These are phyloP conservation scores for Marronus borbonicus DNA, from an alignment of 2,888 invertebrate genomes.

Conservation along the genomic window DNA sequence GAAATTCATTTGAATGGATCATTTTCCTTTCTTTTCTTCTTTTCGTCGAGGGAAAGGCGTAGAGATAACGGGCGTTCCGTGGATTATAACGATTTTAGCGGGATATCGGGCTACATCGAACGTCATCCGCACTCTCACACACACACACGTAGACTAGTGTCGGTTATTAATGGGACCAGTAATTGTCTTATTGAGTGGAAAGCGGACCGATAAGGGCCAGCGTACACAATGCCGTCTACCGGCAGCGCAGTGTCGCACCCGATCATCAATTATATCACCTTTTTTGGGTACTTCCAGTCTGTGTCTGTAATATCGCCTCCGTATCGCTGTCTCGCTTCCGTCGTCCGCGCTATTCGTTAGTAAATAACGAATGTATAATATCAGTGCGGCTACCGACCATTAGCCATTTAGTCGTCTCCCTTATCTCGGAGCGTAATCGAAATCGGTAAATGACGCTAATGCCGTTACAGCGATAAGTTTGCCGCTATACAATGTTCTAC, in stretches of 20 bases:
- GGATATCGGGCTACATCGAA: conserved; percentile 24
- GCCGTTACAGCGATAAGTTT: conserved; percentile 33
- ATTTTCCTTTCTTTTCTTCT: conserved; percentile 37
- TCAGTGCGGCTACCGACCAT: conserved; percentile 15
- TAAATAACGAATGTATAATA: conserved; percentile 33
- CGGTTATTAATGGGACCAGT: conserved; percentile 57
- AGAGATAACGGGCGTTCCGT: conserved; percentile 5
- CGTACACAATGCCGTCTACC: conserved; percentile 52
- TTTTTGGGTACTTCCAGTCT: conserved; percentile 29
- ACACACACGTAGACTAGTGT: conserved; percentile 3
- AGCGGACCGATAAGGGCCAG: conserved; percentile 66
- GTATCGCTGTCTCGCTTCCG: conserved; percentile 19
- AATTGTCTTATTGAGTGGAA: conserved; percentile 70
- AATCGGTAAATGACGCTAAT: conserved; percentile 41
- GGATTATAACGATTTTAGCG: conserved; percentile 29
- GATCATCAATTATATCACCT: conserved; percentile 44
- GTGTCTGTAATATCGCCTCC: conserved; percentile 12
- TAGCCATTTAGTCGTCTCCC: conserved; percentile 23
- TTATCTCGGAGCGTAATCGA: conserved; percentile 34
- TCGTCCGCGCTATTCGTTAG: conserved; percentile 9
- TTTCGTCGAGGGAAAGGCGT: not conserved
- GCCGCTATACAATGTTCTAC: not conserved
- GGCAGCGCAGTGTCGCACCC: conserved; percentile 7
- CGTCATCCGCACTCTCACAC: conserved; percentile 52
- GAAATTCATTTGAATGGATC: conserved; percentile 18